These are phyloP conservation scores for Metalampra italica DNA, from an alignment of 2,888 invertebrate species.

Conservation along the genomic window DNA sequence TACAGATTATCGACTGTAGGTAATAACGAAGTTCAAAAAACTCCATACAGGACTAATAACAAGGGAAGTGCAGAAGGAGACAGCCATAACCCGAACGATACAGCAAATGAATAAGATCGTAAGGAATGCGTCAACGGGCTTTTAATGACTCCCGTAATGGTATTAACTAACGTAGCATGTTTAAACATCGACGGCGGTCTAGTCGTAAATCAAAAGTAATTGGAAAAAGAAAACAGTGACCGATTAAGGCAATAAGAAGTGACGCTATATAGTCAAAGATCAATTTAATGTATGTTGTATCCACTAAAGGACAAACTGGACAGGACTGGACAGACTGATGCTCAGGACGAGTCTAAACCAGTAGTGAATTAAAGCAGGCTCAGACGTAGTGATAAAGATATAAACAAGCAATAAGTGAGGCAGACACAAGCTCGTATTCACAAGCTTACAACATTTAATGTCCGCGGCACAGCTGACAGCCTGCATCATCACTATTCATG, in stretches of 20 bases:
- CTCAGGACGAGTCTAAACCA: too few species aligned
- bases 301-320: too few species aligned
- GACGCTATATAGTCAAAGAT: background rate
- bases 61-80: background rate
- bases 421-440: too few species aligned
- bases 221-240: background rate
- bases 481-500: too few species aligned
- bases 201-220: conserved; percentile 8
- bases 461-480: too few species aligned
- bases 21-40: background rate
- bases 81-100: conserved; percentile 5
- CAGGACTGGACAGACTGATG: too few species aligned
- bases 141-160: conserved; percentile 28
- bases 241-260: background rate
- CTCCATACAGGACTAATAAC: background rate
- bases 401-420: too few species aligned
- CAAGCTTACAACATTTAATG: too few species aligned
- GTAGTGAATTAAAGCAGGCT: too few species aligned
- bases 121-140: conserved; percentile 27
- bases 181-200: background rate
- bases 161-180: conserved; percentile 11
- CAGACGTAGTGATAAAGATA: too few species aligned
- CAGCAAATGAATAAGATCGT: conserved; percentile 27
- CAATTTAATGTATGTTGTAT: too few species aligned
- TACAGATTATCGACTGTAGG: too few species aligned